These are phyloP conservation scores for Caloenas nicobarica DNA, from an alignment of 2,113 vertebrate genomes.

Conservation along the genomic window DNA sequence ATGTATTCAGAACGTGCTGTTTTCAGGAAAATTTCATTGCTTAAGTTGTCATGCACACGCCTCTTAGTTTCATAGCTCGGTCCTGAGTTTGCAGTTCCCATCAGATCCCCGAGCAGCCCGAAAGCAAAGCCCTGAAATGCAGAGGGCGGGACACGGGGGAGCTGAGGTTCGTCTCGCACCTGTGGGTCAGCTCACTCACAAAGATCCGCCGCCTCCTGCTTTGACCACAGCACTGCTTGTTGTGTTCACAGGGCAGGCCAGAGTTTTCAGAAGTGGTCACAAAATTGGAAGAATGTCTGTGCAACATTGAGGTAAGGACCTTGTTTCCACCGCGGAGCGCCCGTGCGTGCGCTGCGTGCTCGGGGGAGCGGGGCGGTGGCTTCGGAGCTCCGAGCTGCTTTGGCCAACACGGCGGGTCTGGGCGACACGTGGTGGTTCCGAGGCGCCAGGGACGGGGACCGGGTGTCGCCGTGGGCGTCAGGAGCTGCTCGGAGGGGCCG, in stretches of 20 bases:
- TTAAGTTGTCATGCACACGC: neutral
- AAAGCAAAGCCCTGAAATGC: neutral
- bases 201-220: neutral
- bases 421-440: too few species aligned
- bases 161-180: neutral
- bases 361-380: too few species aligned
- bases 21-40: too few species aligned
- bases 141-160: neutral
- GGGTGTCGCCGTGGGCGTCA: neutral
- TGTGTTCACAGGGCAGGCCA: slow-evolving; percentile 84
- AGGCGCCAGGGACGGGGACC: neutral
- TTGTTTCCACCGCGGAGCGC: neutral
- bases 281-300: slow-evolving; percentile 91
- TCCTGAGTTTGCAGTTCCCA: neutral
- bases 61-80: fast-evolving
- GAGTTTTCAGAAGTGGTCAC: slow-evolving; percentile 93
- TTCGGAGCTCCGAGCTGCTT: neutral
- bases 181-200: neutral
- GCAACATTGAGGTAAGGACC: slow-evolving; percentile 87
- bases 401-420: neutral
- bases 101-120: neutral
- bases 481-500: neutral
- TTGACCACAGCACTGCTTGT: neutral
- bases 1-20: too few species aligned
- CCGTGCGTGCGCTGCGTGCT: neutral